A percentile compares a stretch with the other conserved stretches of the same genome.
phyloP scores from a whole-genome alignment of 1,140 invertebrate species.

The Hyphantria cunea region DNA sequence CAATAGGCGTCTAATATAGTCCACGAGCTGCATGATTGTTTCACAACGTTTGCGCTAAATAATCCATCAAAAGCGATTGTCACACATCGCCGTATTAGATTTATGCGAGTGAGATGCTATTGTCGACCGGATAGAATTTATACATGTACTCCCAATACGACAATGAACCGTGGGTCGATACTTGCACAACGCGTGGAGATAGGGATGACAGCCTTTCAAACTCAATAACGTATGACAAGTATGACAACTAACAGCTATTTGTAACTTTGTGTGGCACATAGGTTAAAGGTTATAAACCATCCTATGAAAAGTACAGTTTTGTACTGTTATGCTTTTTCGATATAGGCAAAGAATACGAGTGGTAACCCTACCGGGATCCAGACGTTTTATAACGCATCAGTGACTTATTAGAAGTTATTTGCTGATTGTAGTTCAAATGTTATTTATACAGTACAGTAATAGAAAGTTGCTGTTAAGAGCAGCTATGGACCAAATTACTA shows the following conservation, averaged over 20 bases:
- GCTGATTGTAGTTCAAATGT: slow-evolving; percentile 8
- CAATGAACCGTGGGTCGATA: slow-evolving; percentile 57
- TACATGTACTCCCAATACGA: slow-evolving; percentile 57
- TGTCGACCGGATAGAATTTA: slow-evolving; percentile 58
- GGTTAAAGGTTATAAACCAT: no score
- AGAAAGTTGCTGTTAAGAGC: slow-evolving; percentile 23
- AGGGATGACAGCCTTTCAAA: no score
- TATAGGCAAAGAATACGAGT: no score
- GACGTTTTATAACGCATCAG: slow-evolving; percentile 3
- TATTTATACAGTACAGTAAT: slow-evolving; percentile 9
- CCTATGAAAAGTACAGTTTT: no score
- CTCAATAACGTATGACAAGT: no score
- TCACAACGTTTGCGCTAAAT: slow-evolving; percentile 1
- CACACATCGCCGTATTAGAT: slow-evolving; percentile 38
- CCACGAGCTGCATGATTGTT: no score
- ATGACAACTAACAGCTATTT: no score
- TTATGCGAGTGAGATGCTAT: slow-evolving; percentile 53
- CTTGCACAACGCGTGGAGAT: slow-evolving; percentile 49
- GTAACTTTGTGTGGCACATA: no score
- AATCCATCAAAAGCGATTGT: slow-evolving; percentile 20
- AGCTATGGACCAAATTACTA: slow-evolving; percentile 27
- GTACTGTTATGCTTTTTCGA: no score
- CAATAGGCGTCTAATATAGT: no score
- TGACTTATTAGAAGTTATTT: slow-evolving; percentile 24
- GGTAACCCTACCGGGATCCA: no score